Evolutionary conservation across 1,140 invertebrate species (phyloP).

Genomic region (Bombus haemorrhoidalis): DNA sequence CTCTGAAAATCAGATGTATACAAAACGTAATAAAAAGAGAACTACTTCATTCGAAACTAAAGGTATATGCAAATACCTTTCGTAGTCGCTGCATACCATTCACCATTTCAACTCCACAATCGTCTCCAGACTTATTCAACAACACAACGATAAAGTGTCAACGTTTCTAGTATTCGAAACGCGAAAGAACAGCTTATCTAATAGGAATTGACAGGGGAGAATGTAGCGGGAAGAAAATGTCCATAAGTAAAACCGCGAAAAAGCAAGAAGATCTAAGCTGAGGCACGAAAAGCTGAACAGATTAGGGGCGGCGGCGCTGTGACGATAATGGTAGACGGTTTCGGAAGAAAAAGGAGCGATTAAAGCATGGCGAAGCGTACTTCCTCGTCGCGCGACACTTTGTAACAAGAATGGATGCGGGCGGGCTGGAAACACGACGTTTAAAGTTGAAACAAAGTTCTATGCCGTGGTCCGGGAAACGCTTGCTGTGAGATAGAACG

Average conservation of each 20-base stretch:
- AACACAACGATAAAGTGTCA: too few species aligned
- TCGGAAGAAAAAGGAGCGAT: slow-evolving; percentile 61
- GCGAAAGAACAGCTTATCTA: too few species aligned
- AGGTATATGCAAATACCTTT: too few species aligned
- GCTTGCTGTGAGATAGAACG: slow-evolving; percentile 5
- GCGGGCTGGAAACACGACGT: slow-evolving; percentile 61
- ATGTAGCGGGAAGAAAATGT: background rate
- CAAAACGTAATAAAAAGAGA: too few species aligned
- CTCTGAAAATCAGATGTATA: too few species aligned
- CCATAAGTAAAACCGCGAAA: background rate
- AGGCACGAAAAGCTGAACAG: background rate
- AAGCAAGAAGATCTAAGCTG: background rate
- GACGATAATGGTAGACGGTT: slow-evolving; percentile 59
- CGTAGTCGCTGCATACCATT: too few species aligned
- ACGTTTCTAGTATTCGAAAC: too few species aligned
- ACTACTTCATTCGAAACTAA: too few species aligned
- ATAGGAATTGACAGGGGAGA: too few species aligned
- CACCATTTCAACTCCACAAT: too few species aligned
- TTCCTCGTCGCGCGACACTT: slow-evolving; percentile 60
- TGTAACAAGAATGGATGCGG: slow-evolving; percentile 69
- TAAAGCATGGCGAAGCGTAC: slow-evolving; percentile 53
- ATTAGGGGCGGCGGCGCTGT: slow-evolving; percentile 2
- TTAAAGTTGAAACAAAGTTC: slow-evolving; percentile 70
- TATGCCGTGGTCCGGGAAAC: slow-evolving; percentile 12
- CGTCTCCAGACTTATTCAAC: too few species aligned